These are phyloP conservation scores for Zenarchopterus dispar DNA, from an alignment of 2,797 vertebrate genomes.

Conservation along the genomic window DNA sequence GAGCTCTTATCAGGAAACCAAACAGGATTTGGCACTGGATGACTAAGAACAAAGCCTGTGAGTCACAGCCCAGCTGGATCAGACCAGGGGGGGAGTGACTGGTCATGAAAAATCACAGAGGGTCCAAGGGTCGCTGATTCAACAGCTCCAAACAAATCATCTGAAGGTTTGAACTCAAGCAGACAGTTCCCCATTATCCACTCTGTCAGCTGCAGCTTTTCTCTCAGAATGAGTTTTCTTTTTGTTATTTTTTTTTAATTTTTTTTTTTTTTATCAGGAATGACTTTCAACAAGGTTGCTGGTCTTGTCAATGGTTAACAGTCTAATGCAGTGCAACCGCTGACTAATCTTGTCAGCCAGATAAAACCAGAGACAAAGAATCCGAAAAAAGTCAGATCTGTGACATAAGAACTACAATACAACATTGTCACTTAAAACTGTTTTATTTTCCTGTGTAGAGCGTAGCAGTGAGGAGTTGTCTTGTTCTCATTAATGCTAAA, in stretches of 20 bases:
- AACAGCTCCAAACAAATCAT: constrained; percentile 25
- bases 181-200: constrained; percentile 7
- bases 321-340: neutral
- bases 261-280: no score
- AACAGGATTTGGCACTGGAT: constrained; percentile 53
- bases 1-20: constrained; percentile 28
- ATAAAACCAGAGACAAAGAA: neutral
- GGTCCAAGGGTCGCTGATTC: constrained; percentile 34
- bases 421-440: neutral
- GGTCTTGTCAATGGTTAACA: constrained; percentile 34
- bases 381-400: neutral
- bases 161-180: constrained; percentile 11
- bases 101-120: constrained; percentile 40
- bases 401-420: neutral
- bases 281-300: no score
- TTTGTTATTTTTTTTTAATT: neutral
- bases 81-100: constrained; percentile 26
- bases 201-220: neutral
- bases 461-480: no score
- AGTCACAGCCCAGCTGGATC: constrained; percentile 59
- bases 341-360: constrained; percentile 13
- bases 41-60: constrained; percentile 53
- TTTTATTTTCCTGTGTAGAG: constrained; percentile 8
- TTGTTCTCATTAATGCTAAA: neutral
- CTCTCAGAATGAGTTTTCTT: constrained; percentile 6